These are phyloP conservation scores for Macaria notata DNA, from an alignment of 2,888 invertebrate species.

Conservation along the genomic window DNA sequence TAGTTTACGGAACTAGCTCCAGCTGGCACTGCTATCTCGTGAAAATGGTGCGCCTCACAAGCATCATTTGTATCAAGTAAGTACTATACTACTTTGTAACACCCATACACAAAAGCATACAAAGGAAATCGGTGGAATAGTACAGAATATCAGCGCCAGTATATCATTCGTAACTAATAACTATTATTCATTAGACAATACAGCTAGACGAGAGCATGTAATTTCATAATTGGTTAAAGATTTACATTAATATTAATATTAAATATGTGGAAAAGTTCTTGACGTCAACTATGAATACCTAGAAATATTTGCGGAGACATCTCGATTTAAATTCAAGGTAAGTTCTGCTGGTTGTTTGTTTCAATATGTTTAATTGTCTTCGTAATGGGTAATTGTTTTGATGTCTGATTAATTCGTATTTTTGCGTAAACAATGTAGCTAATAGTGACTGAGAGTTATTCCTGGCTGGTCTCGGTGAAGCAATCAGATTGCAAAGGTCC, in stretches of 20 bases:
- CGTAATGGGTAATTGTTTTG: not conserved
- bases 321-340: conserved; percentile 18
- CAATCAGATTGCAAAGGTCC: conserved; percentile 46
- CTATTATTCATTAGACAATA: too few relatives aligned
- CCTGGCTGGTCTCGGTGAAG: conserved; percentile 22
- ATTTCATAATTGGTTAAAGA: too few relatives aligned
- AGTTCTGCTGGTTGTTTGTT: not conserved
- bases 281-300: conserved; percentile 7
- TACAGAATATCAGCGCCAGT: too few relatives aligned
- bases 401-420: not conserved
- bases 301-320: conserved; percentile 10
- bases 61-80: conserved; percentile 45
- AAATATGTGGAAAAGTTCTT: conserved; percentile 3
- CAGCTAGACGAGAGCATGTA: too few relatives aligned
- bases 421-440: not conserved
- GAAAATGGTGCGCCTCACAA: conserved; percentile 50
- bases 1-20: conserved; percentile 7
- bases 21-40: conserved; percentile 1
- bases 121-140: too few relatives aligned
- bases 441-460: conserved; percentile 1
- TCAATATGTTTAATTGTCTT: conserved; percentile 6
- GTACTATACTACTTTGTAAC: conserved; percentile 30
- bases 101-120: too few relatives aligned
- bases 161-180: too few relatives aligned
- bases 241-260: not conserved